phyloP scores from a whole-genome alignment of 2,113 vertebrate genomes.

The Albula goreensis region DNA sequence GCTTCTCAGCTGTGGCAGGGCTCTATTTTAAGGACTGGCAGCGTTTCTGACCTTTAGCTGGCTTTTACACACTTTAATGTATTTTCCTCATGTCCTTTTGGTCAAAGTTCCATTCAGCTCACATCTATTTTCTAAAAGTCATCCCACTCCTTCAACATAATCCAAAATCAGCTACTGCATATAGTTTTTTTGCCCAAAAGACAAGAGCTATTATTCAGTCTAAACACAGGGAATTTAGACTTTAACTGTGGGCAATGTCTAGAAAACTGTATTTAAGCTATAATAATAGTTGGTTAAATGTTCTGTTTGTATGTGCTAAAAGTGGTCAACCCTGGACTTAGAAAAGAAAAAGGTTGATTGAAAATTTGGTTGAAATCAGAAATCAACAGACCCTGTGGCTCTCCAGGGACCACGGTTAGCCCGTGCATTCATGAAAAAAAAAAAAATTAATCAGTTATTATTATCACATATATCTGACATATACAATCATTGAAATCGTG shows the following conservation, averaged over 20 bases:
- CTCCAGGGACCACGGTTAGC: background rate
- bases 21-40: background rate
- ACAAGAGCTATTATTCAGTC: background rate
- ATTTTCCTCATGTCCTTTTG: background rate
- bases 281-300: background rate
- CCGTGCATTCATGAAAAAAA: too few relatives aligned
- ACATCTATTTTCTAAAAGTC: background rate
- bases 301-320: background rate
- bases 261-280: background rate
- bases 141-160: background rate
- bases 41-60: background rate
- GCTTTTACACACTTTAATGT: background rate
- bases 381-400: background rate
- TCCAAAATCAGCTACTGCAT: background rate
- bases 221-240: background rate
- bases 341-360: background rate
- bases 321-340: too few relatives aligned
- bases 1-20: background rate
- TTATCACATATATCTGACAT: too few relatives aligned
- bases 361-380: background rate
- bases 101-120: background rate
- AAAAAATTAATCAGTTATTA: too few relatives aligned
- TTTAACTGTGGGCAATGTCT: background rate
- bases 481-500: too few relatives aligned
- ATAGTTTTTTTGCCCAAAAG: background rate